Evolutionary conservation across 2,113 vertebrate genomes (phyloP).

Genomic region (Corynorhinus townsendii): DNA sequence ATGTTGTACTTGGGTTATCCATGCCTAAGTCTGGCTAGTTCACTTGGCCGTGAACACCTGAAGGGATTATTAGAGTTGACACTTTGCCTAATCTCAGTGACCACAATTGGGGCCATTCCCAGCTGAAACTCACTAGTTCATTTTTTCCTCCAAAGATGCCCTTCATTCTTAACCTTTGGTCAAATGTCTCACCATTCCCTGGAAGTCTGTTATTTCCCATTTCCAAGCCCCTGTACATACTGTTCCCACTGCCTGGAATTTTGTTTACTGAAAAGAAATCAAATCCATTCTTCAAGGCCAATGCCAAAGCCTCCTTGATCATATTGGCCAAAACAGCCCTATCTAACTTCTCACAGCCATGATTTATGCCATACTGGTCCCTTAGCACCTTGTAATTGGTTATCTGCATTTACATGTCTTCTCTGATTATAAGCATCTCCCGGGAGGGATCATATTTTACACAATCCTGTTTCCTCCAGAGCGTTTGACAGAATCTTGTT

Average conservation of each 20-base stretch:
- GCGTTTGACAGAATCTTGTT: background rate
- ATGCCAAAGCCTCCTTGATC: background rate
- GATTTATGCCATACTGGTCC: background rate
- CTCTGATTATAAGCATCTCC: background rate
- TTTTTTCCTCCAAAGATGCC: background rate
- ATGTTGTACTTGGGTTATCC: background rate
- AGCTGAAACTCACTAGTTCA: background rate
- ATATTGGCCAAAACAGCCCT: background rate
- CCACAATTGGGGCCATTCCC: background rate
- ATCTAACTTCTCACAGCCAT: background rate
- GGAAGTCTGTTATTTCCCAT: background rate
- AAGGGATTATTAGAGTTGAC: background rate
- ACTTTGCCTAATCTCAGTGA: background rate
- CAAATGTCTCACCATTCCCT: background rate
- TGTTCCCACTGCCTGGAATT: background rate
- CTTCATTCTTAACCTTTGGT: background rate
- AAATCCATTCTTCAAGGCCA: conserved; percentile 30
- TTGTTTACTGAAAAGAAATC: background rate
- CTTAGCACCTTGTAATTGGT: background rate
- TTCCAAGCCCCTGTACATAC: background rate
- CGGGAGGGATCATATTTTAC: background rate
- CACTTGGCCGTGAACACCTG: background rate
- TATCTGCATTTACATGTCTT: background rate
- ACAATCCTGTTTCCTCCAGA: background rate
- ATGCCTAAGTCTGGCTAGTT: background rate